Percentiles rank a stretch among this genome's conserved stretches.
Evolutionary conservation across 2,888 invertebrate species (phyloP).

Genomic region (Andricus curvator): DNA sequence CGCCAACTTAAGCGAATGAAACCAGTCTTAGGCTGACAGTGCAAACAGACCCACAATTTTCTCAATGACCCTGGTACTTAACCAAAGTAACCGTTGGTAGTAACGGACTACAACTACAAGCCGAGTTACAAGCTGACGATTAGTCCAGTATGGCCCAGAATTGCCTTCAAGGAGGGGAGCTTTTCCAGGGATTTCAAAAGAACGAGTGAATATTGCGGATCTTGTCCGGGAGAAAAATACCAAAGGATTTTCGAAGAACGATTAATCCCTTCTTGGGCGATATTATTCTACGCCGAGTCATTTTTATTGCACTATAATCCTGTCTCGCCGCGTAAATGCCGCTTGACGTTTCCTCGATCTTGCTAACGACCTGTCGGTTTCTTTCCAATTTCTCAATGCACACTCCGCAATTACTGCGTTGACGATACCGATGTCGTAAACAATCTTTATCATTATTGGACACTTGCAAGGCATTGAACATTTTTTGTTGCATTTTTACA

Average conservation of each 20-base stretch:
- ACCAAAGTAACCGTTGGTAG: conserved; percentile 73
- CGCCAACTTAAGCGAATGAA: conserved; percentile 72
- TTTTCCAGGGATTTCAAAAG: conserved; percentile 48
- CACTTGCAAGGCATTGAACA: not conserved
- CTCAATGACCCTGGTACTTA: conserved; percentile 75
- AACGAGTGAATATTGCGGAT: conserved; percentile 35
- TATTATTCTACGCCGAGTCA: conserved; percentile 36
- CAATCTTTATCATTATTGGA: not conserved
- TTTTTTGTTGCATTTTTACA: not conserved
- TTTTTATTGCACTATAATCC: conserved; percentile 40
- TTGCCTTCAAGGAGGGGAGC: conserved; percentile 48
- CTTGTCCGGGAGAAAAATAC: not conserved
- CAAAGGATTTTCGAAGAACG: conserved; percentile 32
- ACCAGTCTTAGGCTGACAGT: conserved; percentile 76
- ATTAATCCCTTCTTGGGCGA: conserved; percentile 39
- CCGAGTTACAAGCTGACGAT: conserved; percentile 66
- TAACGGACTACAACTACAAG: conserved; percentile 66
- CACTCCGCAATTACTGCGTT: conserved; percentile 21
- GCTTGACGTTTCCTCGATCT: conserved; percentile 41
- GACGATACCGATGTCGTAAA: not conserved
- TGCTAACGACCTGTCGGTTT: conserved; percentile 35
- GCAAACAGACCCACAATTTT: conserved; percentile 77
- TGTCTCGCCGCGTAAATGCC: conserved; percentile 25
- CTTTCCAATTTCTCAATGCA: conserved; percentile 38
- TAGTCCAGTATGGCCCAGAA: conserved; percentile 55